Evolutionary conservation across 2,113 vertebrate genomes (phyloP).

Genomic region (Varanus komodoensis): DNA sequence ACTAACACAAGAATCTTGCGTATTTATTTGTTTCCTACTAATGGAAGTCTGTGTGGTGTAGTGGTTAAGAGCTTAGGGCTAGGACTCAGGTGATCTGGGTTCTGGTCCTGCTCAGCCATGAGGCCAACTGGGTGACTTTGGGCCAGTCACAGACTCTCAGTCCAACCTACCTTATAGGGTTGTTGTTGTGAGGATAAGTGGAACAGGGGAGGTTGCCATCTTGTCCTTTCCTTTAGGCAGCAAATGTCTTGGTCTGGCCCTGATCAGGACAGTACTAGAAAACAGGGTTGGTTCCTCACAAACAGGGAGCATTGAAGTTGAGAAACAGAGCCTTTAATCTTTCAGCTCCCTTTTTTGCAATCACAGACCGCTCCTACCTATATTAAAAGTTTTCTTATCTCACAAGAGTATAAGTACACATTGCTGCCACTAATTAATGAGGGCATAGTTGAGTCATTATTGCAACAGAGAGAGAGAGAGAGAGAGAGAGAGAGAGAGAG

Average conservation of each 20-base stretch:
- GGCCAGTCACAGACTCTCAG: no score
- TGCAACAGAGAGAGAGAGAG: slow-evolving; percentile 22
- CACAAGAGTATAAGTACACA: slow-evolving; percentile 39
- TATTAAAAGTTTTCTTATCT: slow-evolving; percentile 21
- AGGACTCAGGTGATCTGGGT: no score
- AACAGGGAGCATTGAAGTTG: neutral
- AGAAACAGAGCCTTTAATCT: slow-evolving; percentile 17
- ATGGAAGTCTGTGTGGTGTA: no score
- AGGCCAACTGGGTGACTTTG: no score
- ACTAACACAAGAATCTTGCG: no score
- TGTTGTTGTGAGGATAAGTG: neutral
- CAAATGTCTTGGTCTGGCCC: neutral
- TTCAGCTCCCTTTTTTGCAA: neutral
- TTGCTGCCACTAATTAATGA: slow-evolving; percentile 60
- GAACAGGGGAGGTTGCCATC: neutral
- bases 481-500: slow-evolving; percentile 12
- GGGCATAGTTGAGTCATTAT: slow-evolving; percentile 53
- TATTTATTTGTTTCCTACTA: no score
- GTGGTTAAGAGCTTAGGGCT: no score
- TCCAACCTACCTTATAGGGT: no score
- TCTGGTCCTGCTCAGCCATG: no score
- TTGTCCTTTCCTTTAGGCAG: neutral
- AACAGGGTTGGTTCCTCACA: neutral
- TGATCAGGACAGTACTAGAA: neutral
- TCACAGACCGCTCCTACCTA: slow-evolving; percentile 24